A percentile compares a stretch with the other conserved stretches of the same genome.
phyloP scores from a whole-genome alignment of 2,797 vertebrate genomes.

The Enteromius treurensis region DNA sequence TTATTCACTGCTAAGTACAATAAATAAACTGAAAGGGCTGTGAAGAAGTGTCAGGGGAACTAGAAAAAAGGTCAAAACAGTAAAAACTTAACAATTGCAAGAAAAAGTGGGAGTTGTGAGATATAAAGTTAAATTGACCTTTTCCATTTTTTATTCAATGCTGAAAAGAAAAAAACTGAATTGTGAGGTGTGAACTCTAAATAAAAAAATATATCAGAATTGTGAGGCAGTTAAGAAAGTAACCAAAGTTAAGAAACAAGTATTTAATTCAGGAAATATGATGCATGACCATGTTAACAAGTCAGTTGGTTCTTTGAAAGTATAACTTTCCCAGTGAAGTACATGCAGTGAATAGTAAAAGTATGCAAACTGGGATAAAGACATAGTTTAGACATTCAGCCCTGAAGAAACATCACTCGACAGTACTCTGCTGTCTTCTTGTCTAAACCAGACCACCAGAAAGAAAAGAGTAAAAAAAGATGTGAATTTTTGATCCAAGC shows the following conservation, averaged over 20 bases:
- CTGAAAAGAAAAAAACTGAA: no score
- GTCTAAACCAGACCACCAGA: background rate
- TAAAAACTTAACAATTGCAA: no score
- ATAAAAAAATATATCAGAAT: no score
- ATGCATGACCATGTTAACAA: background rate
- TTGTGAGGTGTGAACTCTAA: no score
- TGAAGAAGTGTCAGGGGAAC: no score
- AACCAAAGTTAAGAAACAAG: background rate
- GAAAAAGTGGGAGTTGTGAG: no score
- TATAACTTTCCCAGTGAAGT: background rate
- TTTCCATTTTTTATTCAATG: no score
- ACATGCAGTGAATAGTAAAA: background rate
- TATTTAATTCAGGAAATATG: background rate
- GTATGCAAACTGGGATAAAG: background rate
- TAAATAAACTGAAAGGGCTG: no score
- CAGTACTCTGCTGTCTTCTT: background rate
- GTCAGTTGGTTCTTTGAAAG: background rate
- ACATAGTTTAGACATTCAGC: background rate
- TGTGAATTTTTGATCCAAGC: background rate
- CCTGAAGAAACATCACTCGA: background rate
- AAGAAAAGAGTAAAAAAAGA: background rate
- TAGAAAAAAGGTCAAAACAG: no score
- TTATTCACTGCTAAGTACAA: no score
- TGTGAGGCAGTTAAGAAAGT: no score
- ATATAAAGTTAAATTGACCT: no score